A percentile compares a stretch with the other conserved stretches of the same genome.
phyloP scores from a whole-genome alignment of 92 coral and sea anemone genomes.

The Porites rus region DNA sequence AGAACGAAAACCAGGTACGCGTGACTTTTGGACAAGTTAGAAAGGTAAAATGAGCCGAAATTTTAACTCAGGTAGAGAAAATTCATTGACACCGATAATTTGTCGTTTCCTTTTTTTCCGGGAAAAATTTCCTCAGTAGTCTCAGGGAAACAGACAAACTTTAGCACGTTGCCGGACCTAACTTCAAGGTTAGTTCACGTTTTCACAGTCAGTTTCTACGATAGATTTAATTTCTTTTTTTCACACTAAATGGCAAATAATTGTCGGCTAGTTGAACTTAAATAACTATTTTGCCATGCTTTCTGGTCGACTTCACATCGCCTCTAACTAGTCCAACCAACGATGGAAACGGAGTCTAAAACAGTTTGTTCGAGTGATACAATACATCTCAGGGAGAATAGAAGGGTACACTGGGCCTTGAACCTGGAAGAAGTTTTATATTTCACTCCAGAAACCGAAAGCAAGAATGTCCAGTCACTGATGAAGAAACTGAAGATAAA shows the following conservation, averaged over 20 bases:
- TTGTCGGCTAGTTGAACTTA: not conserved
- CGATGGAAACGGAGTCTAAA: not conserved
- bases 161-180: constrained; percentile 21
- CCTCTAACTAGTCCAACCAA: too few relatives aligned
- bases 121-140: not conserved
- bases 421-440: constrained; percentile 65
- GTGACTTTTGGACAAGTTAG: too few relatives aligned
- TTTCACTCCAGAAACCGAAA: constrained; percentile 28
- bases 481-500: constrained; percentile 10
- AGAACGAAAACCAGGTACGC: too few relatives aligned
- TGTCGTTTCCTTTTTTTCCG: not conserved
- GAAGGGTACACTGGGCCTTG: constrained; percentile 66
- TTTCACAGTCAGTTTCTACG: not conserved
- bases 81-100: too few relatives aligned
- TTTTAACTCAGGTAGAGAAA: too few relatives aligned
- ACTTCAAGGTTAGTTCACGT: constrained; percentile 7
- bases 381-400: not conserved
- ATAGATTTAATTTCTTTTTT: too few relatives aligned
- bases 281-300: not conserved
- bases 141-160: not conserved
- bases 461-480: not conserved
- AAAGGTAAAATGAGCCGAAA: too few relatives aligned
- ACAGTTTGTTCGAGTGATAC: not conserved
- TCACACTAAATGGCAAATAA: not conserved
- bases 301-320: too few relatives aligned